Conservation (phyloP, 2,113 vertebrate genomes). For the Amblyopsis rosae region DNA sequence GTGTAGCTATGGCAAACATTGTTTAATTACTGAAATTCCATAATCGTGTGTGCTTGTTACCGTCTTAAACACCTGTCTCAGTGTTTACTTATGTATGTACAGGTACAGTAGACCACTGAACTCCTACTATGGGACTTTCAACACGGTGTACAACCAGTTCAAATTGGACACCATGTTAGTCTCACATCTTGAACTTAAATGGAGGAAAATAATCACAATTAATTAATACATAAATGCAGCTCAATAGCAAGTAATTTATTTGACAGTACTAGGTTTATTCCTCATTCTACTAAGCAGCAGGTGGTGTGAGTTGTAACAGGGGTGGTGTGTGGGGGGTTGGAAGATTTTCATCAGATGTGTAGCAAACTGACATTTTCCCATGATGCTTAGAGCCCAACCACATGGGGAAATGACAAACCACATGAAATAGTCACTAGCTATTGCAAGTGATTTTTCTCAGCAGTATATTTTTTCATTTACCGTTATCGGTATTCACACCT, state of each 20-base stretch:
- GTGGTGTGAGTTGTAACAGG: neutral
- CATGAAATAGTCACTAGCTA: neutral
- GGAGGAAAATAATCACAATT: neutral
- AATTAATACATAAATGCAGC: neutral
- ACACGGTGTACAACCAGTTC: neutral
- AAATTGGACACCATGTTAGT: neutral
- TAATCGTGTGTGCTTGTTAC: neutral
- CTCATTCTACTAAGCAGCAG: slow-evolving; percentile 7
- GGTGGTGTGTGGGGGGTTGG: too few species aligned
- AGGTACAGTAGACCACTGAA: neutral
- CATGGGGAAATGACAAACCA: slow-evolving; percentile 18
- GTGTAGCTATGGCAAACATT: slow-evolving; percentile 22
- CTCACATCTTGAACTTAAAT: neutral
- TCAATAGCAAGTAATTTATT: slow-evolving; percentile 32
- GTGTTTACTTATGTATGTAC: slow-evolving; percentile 6
- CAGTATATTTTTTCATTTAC: slow-evolving; percentile 31
- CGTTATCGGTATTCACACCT: slow-evolving; percentile 9
- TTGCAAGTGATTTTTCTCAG: neutral
- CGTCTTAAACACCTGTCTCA: neutral
- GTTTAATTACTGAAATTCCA: slow-evolving; percentile 11
- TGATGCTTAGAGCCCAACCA: neutral
- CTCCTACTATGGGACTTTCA: neutral
- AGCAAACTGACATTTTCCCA: neutral
- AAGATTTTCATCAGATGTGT: slow-evolving; percentile 2
- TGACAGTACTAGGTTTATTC: neutral